Percentiles rank a stretch among this genome's conserved stretches.
Conservation (phyloP, 2,113 vertebrate genomes). For the Equus przewalskii region DNA sequence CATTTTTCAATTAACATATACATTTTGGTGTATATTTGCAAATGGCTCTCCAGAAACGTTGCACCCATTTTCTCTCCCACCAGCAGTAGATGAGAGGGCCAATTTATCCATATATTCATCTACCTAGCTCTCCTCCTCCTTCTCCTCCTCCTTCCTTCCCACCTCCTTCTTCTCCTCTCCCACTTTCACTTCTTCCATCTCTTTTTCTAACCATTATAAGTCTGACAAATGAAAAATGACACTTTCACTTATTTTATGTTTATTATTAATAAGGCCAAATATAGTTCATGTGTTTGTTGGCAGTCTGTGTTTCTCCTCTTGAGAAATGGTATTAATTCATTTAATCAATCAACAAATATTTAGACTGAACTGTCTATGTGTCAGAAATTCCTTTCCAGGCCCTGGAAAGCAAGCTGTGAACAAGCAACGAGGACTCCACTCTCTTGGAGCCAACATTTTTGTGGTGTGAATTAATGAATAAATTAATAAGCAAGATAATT, state of each 20-base stretch:
- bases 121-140: neutral
- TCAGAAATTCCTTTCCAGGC: neutral
- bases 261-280: neutral
- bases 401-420: neutral
- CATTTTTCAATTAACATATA: neutral
- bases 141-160: neutral
- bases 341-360: neutral
- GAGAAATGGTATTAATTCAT: neutral
- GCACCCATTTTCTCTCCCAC: neutral
- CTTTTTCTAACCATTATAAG: neutral
- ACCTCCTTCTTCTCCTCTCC: neutral
- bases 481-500: neutral
- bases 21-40: neutral
- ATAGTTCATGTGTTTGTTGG: neutral
- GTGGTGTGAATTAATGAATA: neutral
- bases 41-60: neutral
- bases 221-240: neutral
- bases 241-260: neutral
- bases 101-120: neutral
- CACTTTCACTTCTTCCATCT: neutral
- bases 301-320: neutral
- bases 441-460: neutral
- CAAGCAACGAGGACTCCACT: neutral
- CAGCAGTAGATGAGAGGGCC: neutral
- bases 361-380: neutral